A percentile compares a stretch with the other conserved stretches of the same genome.
phyloP scores from a whole-genome alignment of 2,113 vertebrate genomes.

The Notarius lentiginosus region DNA sequence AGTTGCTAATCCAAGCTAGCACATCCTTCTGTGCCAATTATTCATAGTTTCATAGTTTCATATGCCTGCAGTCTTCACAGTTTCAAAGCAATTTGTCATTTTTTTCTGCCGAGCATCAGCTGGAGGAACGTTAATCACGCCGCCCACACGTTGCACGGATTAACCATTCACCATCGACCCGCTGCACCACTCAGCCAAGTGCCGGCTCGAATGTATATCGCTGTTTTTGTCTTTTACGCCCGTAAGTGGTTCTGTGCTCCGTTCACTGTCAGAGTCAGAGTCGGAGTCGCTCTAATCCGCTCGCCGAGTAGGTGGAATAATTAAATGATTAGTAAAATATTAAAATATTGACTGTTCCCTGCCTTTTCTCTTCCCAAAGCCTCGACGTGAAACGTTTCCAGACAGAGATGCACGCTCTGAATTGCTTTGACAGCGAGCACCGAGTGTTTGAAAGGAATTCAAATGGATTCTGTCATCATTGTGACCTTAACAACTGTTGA shows the following conservation, averaged over 20 bases:
- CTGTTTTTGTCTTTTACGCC: conserved; percentile 65
- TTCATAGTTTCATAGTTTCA: conserved; percentile 68
- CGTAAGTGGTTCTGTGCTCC: conserved; percentile 70
- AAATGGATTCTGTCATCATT: conserved; percentile 44
- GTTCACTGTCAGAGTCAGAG: conserved; percentile 35
- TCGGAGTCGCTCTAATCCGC: conserved; percentile 65
- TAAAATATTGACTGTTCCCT: conserved; percentile 74
- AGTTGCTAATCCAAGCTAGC: conserved; percentile 71
- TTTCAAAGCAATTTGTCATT: conserved; percentile 77
- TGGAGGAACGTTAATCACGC: conserved; percentile 76
- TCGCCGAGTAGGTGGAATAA: conserved; percentile 73
- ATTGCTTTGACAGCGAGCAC: conserved; percentile 59
- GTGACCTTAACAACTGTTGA: conserved; percentile 31
- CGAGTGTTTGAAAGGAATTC: conserved; percentile 43
- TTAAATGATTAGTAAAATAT: conserved; percentile 80
- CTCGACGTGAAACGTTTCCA: conserved; percentile 63
- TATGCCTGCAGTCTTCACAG: conserved; percentile 72
- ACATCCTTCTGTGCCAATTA: conserved; percentile 75
- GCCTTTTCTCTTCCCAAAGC: conserved; percentile 61
- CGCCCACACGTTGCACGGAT: conserved; percentile 77
- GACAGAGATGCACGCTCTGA: conserved; percentile 67
- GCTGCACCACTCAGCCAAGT: conserved; percentile 69
- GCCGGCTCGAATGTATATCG: conserved; percentile 63
- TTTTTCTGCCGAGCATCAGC: conserved; percentile 55
- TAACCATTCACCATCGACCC: conserved; percentile 71